phyloP scores from a whole-genome alignment of 2,888 invertebrate species.

The Onthophagus sagittarius region DNA sequence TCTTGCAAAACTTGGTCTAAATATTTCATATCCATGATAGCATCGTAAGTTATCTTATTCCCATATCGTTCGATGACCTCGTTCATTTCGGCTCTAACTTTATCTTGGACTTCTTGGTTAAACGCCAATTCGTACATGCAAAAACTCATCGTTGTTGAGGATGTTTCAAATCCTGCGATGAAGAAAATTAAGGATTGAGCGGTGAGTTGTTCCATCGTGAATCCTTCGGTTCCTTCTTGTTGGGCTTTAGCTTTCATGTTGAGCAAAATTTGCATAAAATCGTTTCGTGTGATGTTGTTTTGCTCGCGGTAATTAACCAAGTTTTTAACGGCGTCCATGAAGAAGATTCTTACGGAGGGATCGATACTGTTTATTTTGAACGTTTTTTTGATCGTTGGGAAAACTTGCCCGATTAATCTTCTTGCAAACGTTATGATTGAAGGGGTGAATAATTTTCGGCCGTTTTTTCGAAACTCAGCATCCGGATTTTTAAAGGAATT shows the following conservation, averaged over 20 bases:
- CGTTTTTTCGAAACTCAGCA: constrained; percentile 22
- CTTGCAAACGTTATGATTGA: not conserved
- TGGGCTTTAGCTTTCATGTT: constrained; percentile 42
- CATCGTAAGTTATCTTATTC: constrained; percentile 33
- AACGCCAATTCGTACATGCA: constrained; percentile 54
- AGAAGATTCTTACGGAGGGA: constrained; percentile 35
- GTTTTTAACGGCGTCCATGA: constrained; percentile 25
- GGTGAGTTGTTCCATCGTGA: constrained; percentile 35
- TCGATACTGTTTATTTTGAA: constrained; percentile 27
- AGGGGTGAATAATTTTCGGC: constrained; percentile 6
- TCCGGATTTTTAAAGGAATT: constrained; percentile 18
- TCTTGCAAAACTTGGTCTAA: constrained; percentile 50
- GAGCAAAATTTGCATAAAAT: constrained; percentile 54
- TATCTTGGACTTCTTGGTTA: constrained; percentile 47
- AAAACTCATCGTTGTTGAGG: constrained; percentile 55
- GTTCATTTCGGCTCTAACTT: constrained; percentile 45
- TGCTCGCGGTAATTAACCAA: not conserved
- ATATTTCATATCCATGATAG: constrained; percentile 38
- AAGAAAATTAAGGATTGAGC: constrained; percentile 59
- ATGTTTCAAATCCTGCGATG: constrained; percentile 60
- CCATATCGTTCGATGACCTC: constrained; percentile 33
- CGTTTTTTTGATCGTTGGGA: constrained; percentile 26
- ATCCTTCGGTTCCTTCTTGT: constrained; percentile 14
- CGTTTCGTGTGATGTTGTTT: constrained; percentile 47
- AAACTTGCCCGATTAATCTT: constrained; percentile 25